These are phyloP conservation scores for Clangula hyemalis DNA, from an alignment of 2,797 vertebrate genomes.

Conservation along the genomic window DNA sequence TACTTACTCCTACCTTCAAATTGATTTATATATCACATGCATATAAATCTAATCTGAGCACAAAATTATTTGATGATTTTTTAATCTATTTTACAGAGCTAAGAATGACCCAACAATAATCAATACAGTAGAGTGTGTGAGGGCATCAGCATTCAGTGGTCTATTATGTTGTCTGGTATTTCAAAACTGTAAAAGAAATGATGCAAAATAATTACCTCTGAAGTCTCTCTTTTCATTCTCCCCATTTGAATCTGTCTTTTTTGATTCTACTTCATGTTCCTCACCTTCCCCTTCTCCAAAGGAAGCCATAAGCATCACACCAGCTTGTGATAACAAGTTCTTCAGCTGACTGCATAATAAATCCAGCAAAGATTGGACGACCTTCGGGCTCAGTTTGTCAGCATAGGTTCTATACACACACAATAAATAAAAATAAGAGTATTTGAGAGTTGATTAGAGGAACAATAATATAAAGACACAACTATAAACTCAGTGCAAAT, in stretches of 20 bases:
- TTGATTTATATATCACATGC: not conserved
- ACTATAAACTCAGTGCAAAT: not conserved
- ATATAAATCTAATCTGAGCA: not conserved
- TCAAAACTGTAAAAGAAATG: not conserved
- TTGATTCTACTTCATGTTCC: constrained; percentile 76
- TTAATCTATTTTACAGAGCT: not conserved
- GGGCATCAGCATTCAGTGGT: not conserved
- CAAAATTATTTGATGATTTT: not conserved
- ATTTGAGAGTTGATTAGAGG: not conserved
- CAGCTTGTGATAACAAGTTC: constrained; percentile 93
- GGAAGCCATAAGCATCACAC: constrained; percentile 83
- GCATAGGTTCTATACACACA: constrained; percentile 87
- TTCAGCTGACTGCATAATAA: constrained; percentile 97
- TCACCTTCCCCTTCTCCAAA: constrained; percentile 80
- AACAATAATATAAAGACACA: not conserved
- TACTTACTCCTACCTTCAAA: not conserved
- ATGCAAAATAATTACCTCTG: constrained; percentile 81
- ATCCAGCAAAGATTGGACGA: constrained; percentile 96
- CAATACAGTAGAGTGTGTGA: not conserved
- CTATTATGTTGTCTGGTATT: not conserved
- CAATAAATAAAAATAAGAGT: not conserved
- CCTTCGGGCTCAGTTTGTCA: constrained; percentile 94
- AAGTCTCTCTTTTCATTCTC: constrained; percentile 93
- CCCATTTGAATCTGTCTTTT: constrained; percentile 82
- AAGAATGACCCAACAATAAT: not conserved